Conservation (phyloP, 2,113 vertebrate genomes). For the Lycaon pictus region DNA sequence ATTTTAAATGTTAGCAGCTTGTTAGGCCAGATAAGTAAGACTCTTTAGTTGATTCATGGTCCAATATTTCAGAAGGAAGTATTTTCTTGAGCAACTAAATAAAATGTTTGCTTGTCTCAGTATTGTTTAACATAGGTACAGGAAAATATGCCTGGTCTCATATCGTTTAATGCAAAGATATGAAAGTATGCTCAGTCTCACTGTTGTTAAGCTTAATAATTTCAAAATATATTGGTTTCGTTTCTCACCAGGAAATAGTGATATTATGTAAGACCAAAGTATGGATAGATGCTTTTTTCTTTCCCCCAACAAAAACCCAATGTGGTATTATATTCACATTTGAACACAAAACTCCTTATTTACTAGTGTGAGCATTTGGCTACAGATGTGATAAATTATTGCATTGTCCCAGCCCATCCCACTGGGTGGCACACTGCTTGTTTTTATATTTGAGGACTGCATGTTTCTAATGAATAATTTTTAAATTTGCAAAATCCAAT, state of each 20-base stretch:
- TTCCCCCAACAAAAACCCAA: not conserved
- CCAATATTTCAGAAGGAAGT: not conserved
- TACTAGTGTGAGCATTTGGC: not conserved
- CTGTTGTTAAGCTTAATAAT: not conserved
- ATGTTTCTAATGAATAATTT: conserved; percentile 10
- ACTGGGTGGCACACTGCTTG: not conserved
- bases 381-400: not conserved
- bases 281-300: not conserved
- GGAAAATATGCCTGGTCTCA: not conserved
- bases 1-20: not conserved
- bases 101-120: not conserved
- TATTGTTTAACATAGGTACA: not conserved
- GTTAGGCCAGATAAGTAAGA: not conserved
- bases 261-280: not conserved
- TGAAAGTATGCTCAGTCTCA: not conserved
- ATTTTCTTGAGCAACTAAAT: not conserved
- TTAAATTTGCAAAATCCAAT: not conserved
- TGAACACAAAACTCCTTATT: not conserved
- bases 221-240: not conserved
- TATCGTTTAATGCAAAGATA: not conserved
- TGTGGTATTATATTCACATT: not conserved
- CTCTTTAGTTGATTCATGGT: not conserved
- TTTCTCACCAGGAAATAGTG: not conserved
- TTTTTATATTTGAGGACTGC: not conserved
- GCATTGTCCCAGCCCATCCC: not conserved